Evolutionary conservation across 2,797 vertebrate species (phyloP), one percentile per base, ranked within the genome.

Genomic region (Euphonia xanthogaster): DNA sequence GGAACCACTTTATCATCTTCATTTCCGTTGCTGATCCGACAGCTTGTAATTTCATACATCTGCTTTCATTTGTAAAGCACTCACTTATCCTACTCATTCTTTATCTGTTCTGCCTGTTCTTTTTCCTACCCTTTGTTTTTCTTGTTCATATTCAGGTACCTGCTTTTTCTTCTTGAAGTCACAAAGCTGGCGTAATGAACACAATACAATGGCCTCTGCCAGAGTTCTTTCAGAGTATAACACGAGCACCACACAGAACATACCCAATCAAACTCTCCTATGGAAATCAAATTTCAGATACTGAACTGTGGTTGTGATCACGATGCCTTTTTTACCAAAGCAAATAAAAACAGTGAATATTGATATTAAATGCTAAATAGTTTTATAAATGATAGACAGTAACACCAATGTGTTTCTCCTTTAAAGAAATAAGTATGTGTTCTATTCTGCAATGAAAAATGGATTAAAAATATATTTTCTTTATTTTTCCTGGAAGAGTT

Each of bases 11-110:
- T 98, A 99, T 99, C 99, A 99, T 98, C 98, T 98, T 98, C 97
- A 98, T 98, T 98, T 98, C 98, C 97, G 98, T 98, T 98, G 98
- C 98, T 98, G 98, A 98, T 98, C 98, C 98, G 98, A 99, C 98
- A 99, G 98, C 98, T 99, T 98, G 98, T 99, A 99, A 99, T 99
- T 98, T 98, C 99, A 99, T 98, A 98, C 99, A 99, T 99, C 99
- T 99, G 99, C 98, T 98, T 99, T 98, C 98, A 99, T 99, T 99
- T 99, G 98, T 98, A 98, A 98, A 99, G 98, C 97, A 98, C 98
- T 99, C 98, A 98, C 98, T 99, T 98, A 98, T 97, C 98, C 97
- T 97, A 93, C 97, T 96, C 97, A 97, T 95, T 98, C 95, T 97
- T 77, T 98, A 96, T 96, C 96, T 97, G 89, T 96, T 97, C 93